phyloP scores from a whole-genome alignment of 1,140 invertebrate genomes.

The Drosophila tani region DNA sequence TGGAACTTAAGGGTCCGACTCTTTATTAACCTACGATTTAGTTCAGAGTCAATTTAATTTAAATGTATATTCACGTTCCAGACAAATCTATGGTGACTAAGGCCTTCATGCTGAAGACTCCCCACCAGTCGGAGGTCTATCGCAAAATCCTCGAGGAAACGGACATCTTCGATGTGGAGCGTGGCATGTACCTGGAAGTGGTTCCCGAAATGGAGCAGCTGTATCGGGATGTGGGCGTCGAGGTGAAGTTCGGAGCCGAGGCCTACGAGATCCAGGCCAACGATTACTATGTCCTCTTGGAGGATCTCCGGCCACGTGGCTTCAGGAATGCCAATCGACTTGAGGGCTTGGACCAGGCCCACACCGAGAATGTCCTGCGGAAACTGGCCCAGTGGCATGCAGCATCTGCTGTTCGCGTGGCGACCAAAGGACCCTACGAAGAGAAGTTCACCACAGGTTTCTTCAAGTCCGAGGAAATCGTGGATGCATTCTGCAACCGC shows the following conservation, averaged over 20 bases:
- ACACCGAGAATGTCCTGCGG: conserved; percentile 85
- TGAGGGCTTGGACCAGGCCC: conserved; percentile 85
- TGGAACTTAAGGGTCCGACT: conserved; percentile 54
- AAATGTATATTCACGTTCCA: conserved; percentile 4
- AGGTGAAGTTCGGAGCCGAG: conserved; percentile 69
- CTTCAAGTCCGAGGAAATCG: conserved; percentile 21
- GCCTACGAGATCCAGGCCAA: conserved; percentile 43
- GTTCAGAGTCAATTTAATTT: background rate
- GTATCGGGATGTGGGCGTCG: conserved; percentile 69
- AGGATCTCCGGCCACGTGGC: conserved; percentile 85
- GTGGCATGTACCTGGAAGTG: conserved; percentile 58
- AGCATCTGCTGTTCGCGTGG: conserved; percentile 79
- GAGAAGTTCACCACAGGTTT: conserved; percentile 21
- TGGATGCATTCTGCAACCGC: conserved; percentile 6
- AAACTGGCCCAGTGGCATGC: conserved; percentile 87
- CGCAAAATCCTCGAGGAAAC: conserved; percentile 23
- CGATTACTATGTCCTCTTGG: conserved; percentile 84
- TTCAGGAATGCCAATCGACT: conserved; percentile 85
- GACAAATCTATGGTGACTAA: conserved; percentile 38
- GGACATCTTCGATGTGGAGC: conserved; percentile 62
- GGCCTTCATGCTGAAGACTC: conserved; percentile 68
- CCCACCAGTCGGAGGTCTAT: conserved; percentile 38
- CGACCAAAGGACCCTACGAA: conserved; percentile 84
- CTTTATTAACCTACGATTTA: no score
- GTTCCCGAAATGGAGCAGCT: conserved; percentile 68